Percentiles rank a stretch among this genome's conserved stretches.
phyloP scores from a whole-genome alignment of 2,797 vertebrate genomes.

The Gephyroberyx darwinii region DNA sequence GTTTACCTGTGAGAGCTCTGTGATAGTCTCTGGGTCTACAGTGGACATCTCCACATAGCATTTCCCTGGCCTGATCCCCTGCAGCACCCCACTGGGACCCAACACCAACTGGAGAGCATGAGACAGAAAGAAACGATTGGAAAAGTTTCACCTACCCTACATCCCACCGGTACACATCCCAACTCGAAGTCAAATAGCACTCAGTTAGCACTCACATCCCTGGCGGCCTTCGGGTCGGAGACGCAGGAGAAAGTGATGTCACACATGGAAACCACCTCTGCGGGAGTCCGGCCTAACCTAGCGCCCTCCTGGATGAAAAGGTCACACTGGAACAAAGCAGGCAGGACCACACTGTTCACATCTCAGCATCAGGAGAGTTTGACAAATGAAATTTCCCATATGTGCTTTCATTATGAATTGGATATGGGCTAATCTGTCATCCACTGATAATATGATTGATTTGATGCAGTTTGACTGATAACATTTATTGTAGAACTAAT shows the following conservation, averaged over 20 bases:
- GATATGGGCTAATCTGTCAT: no score
- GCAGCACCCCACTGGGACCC: slow-evolving; percentile 96
- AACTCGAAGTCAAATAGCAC: not conserved
- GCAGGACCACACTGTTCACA: no score
- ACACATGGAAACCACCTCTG: slow-evolving; percentile 97
- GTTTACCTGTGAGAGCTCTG: slow-evolving; percentile 93
- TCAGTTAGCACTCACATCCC: slow-evolving; percentile 87
- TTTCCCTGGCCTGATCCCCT: slow-evolving; percentile 97
- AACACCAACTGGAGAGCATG: slow-evolving; percentile 88
- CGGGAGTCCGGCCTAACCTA: slow-evolving; percentile 94
- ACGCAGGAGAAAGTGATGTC: slow-evolving; percentile 99
- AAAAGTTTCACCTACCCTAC: not conserved
- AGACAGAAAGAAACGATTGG: not conserved
- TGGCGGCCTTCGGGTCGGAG: slow-evolving; percentile 96
- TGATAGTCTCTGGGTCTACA: slow-evolving; percentile 95
- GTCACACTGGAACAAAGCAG: slow-evolving; percentile 87
- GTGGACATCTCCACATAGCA: slow-evolving; percentile 99
- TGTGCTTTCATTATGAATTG: no score
- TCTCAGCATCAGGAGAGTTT: no score
- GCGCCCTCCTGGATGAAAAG: slow-evolving; percentile 99
- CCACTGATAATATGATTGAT: no score
- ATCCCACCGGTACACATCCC: no score
- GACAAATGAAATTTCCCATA: no score
- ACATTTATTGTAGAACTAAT: no score
- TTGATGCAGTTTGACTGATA: no score